Evolutionary conservation across 2,797 vertebrate genomes (phyloP).

Genomic region (Gobionotothen gibberifrons): DNA sequence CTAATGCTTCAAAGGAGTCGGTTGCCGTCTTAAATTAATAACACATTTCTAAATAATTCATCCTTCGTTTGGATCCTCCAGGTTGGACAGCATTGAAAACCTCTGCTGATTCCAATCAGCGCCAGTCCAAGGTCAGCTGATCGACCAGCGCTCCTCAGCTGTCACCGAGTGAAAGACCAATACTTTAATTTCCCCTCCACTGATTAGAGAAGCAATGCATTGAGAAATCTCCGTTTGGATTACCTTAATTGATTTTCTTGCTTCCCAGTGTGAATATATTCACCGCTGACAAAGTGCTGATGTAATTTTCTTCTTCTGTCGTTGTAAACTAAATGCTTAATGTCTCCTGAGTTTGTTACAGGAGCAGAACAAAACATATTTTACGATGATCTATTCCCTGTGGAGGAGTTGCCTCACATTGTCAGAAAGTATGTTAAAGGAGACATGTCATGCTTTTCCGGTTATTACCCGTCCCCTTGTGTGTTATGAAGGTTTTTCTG

Average conservation of each 20-base stretch:
- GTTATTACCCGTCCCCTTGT: too few species aligned
- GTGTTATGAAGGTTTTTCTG: too few species aligned
- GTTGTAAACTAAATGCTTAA: conserved; percentile 1
- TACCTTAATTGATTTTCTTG: conserved; percentile 36
- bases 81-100: background rate
- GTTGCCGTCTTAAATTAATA: conserved; percentile 3
- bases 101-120: conserved; percentile 19
- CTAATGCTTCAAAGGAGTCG: background rate
- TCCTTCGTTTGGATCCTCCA: conserved; percentile 8
- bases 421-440: conserved; percentile 11
- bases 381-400: conserved; percentile 4
- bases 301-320: background rate
- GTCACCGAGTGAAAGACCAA: conserved; percentile 24
- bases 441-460: too few species aligned
- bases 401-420: conserved; percentile 1
- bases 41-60: conserved; percentile 10
- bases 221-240: conserved; percentile 49
- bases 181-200: conserved; percentile 41
- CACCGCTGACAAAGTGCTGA: conserved; percentile 34
- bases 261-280: conserved; percentile 44
- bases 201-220: conserved; percentile 34
- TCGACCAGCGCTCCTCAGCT: conserved; percentile 34
- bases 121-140: conserved; percentile 44
- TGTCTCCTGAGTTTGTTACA: conserved; percentile 5
- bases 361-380: background rate